Conservation (phyloP, 2,797 vertebrate species). For the Geotrypetes seraphini region DNA sequence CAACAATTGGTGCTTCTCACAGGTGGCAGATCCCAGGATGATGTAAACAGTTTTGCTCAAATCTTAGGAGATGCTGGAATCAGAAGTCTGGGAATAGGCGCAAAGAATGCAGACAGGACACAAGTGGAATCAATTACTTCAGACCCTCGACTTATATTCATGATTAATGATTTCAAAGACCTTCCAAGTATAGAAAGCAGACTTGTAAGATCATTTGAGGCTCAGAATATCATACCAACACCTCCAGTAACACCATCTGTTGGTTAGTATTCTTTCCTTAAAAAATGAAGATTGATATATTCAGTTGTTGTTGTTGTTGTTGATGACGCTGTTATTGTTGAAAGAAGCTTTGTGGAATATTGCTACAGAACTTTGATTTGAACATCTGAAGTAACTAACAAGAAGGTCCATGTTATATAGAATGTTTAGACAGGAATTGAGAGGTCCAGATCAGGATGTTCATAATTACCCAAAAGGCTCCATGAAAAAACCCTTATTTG, state of each 20-base stretch:
- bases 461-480: no score
- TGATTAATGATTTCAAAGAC: constrained; percentile 59
- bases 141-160: constrained; percentile 48
- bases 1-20: constrained; percentile 89
- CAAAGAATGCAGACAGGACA: constrained; percentile 47
- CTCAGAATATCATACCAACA: constrained; percentile 9
- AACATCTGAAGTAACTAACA: no score
- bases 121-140: constrained; percentile 68
- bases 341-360: no score
- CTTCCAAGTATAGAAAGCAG: constrained; percentile 50
- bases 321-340: no score
- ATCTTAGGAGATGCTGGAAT: constrained; percentile 54
- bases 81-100: constrained; percentile 70
- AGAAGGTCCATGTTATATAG: no score
- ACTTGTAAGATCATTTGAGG: constrained; percentile 46
- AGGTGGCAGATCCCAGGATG: constrained; percentile 70
- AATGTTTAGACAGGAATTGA: no score
- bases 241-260: not conserved
- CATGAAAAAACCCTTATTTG: no score
- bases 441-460: no score
- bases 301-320: no score
- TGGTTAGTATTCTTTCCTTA: constrained; percentile 25
- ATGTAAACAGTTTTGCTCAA: constrained; percentile 54
- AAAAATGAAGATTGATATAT: no score
- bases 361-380: no score